Percentiles rank a stretch among this genome's conserved stretches.
phyloP scores from a whole-genome alignment of 1,140 invertebrate genomes.

The Thrips palmi region DNA sequence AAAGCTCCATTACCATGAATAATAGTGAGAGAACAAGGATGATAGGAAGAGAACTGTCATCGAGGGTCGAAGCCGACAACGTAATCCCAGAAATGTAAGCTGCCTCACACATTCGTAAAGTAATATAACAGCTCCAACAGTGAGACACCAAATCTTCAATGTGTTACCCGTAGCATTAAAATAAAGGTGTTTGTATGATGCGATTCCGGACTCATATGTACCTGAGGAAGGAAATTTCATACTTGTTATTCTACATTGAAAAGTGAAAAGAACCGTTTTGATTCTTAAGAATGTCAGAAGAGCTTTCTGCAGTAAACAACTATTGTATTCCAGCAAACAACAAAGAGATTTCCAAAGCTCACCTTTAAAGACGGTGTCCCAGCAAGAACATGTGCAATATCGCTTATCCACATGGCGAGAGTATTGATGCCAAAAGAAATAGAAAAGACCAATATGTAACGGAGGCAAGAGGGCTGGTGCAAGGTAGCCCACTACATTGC shows the following conservation, averaged over 20 bases:
- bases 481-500: slow-evolving; percentile 9
- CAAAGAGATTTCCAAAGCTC: too few species aligned
- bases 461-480: slow-evolving; percentile 14
- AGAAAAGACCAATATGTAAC: slow-evolving; percentile 14
- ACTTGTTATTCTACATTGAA: too few species aligned
- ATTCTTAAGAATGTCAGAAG: too few species aligned
- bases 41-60: slow-evolving; percentile 51
- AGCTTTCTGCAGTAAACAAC: too few species aligned
- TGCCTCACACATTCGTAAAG: slow-evolving; percentile 54
- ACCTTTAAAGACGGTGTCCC: slow-evolving; percentile 18
- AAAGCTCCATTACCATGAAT: slow-evolving; percentile 32
- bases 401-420: slow-evolving; percentile 11
- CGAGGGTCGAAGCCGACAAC: slow-evolving; percentile 34
- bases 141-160: slow-evolving; percentile 56
- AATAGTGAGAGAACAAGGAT: slow-evolving; percentile 63
- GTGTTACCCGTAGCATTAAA: slow-evolving; percentile 60
- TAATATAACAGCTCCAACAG: slow-evolving; percentile 41
- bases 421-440: slow-evolving; percentile 15
- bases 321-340: too few species aligned
- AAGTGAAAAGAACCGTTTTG: too few species aligned
- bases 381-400: slow-evolving; percentile 16
- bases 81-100: slow-evolving; percentile 33
- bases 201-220: slow-evolving; percentile 52
- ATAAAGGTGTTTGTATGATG: slow-evolving; percentile 64
- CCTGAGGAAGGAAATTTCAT: slow-evolving; percentile 31